phyloP scores from a whole-genome alignment of 2,113 vertebrate species.

The Clarias batrachus region DNA sequence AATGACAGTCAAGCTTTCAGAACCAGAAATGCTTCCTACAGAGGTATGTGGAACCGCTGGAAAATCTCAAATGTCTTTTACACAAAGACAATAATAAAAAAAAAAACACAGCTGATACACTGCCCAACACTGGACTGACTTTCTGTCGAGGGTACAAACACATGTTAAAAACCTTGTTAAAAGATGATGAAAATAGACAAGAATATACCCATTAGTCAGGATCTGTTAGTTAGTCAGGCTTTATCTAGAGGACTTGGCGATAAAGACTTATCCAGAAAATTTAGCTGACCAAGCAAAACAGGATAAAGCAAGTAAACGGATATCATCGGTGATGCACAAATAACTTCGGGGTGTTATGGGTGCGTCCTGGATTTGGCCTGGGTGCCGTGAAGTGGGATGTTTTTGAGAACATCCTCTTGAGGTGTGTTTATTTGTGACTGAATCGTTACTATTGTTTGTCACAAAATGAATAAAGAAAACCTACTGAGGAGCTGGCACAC shows the following conservation, averaged over 20 bases:
- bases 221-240: too few species aligned
- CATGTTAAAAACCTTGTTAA: background rate
- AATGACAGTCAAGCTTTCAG: background rate
- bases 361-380: background rate
- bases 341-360: background rate
- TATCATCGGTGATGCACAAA: too few species aligned
- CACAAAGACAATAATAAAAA: background rate
- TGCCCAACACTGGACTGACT: background rate
- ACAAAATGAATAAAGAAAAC: constrained; percentile 39
- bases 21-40: background rate
- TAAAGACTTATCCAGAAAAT: background rate
- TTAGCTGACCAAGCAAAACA: background rate
- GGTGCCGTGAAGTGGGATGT: background rate
- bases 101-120: background rate
- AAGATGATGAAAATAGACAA: background rate
- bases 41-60: background rate
- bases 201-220: too few species aligned
- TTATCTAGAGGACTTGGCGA: too few species aligned
- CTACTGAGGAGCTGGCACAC: constrained; percentile 41
- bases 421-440: constrained; percentile 18
- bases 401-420: background rate
- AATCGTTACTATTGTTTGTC: constrained; percentile 41
- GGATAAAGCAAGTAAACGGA: background rate
- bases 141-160: background rate
- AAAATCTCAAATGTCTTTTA: background rate